Base-by-base conservation (phyloP, 2,113 vertebrate genomes). In the Colossoma macropomum region DNA sequence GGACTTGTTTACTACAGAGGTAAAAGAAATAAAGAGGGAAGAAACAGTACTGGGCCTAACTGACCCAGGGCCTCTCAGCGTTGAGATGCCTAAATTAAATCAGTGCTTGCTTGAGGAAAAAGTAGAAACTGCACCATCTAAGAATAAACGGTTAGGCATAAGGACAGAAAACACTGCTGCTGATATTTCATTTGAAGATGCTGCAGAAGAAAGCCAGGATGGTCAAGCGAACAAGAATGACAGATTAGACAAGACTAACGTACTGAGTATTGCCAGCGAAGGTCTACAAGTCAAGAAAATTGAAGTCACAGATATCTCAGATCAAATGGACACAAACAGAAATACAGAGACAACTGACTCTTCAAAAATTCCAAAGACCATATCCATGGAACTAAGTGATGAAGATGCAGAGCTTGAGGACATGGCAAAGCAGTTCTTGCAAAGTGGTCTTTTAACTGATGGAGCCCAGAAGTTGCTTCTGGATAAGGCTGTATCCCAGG, bases 391-490 rank as follows among this genome's bases (percentile, higher is more conserved):
- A 25, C 79, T 79, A 34, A 84, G 77, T 79, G 75, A 50, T 27
- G 90, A 93, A 13, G 85, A 91, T 45, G 73, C 38, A 34, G 92
- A 94, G 72, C 75, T 97, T 87, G 91, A 90, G 27, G 81, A 13
- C 54, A 90, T 99, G 78, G 91, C 95, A 52, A 0, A 0, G 0
- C 95, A 99, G 79, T 94, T 99, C 0, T 93, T 85, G 28, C 87
- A 92, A 0, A 96, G 96, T 0, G 97, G 97, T 59, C 91, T 98
- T 84, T 86, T 94, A 87, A 96, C 92, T 0, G 94, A 89, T 41
- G 90, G 89, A 8, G 90, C 90, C 72, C 86, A 93, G 38, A 92
- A 88, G 72, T 91, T 99, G 48, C 93, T 97, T n/a, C 92, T 98
- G 28, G 95, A 97, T 48, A 94, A 99, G 82, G 96, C 97, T 0